A percentile compares a stretch with the other conserved stretches of the same genome.
phyloP scores from a whole-genome alignment of 2,797 vertebrate genomes.

The Limosa lapponica region DNA sequence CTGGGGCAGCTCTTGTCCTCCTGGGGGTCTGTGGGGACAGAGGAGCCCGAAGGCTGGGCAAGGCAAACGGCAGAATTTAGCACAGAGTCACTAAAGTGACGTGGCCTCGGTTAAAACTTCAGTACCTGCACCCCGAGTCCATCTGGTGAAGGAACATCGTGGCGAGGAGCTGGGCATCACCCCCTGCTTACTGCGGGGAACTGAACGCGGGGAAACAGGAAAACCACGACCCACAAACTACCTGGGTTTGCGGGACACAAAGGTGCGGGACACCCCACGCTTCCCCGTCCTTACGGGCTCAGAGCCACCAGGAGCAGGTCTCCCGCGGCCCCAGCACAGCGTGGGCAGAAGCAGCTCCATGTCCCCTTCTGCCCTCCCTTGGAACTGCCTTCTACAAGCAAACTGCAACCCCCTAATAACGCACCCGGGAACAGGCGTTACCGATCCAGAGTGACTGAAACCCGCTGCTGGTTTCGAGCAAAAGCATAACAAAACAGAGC shows the following conservation, averaged over 20 bases:
- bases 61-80: background rate
- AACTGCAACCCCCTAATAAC: rapidly evolving
- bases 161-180: background rate
- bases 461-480: background rate
- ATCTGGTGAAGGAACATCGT: rapidly evolving
- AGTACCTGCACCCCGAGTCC: rapidly evolving
- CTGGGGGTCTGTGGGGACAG: background rate
- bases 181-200: rapidly evolving
- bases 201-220: rapidly evolving
- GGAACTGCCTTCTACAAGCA: background rate
- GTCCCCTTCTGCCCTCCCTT: rapidly evolving
- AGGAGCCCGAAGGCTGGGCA: rapidly evolving
- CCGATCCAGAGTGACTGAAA: background rate
- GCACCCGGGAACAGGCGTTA: rapidly evolving
- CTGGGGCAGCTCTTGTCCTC: background rate
- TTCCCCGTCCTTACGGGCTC: no score
- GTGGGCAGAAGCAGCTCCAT: rapidly evolving
- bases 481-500: background rate
- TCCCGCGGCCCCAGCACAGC: background rate
- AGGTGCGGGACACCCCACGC: background rate
- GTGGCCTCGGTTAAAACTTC: rapidly evolving
- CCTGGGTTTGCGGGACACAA: rapidly evolving
- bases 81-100: background rate
- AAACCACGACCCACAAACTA: rapidly evolving
- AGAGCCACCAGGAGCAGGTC: no score